Evolutionary conservation across 1,140 invertebrate genomes (phyloP), one percentile per base, ranked within the genome.

Genomic region (Drosophila bocki): DNA sequence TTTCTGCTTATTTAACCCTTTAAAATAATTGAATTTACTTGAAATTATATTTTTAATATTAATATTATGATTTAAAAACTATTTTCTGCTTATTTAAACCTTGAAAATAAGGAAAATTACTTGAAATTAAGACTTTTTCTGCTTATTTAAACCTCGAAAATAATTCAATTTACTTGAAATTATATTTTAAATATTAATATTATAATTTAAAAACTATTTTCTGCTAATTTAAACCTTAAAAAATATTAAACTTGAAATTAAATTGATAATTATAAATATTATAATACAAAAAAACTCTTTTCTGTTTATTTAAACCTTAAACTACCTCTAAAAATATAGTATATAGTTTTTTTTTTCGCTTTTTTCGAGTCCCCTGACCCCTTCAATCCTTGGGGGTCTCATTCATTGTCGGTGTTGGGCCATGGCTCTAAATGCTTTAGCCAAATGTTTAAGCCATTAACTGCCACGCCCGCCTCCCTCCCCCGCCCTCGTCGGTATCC

Each of bases 361-460:
- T 29, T 29, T 44, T 44, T 7, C 0, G 12, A 26, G 8, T 56
- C 6, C 50, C 17, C 12, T 19, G 12, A 1, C 50, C 4, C 29
- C 29, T 41, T 51, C 47, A 50, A 71, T 60, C 53, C 67, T 59
- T 51, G 12, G 68, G 54, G 54, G 53, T 71, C 37, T 32, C 32
- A 22, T 42, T 51, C 15, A 26, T 29, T 29, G 45, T 26, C 22
- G 13, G 29, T 32, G 68, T n/a, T n/a, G 32, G 63, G 63, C 32
- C 17, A 54, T 22, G 13, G 13, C 8, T 48, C 68, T 35, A 48
- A 71, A 42, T 58, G 69, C 44, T 29, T 48, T 35, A 13, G 26
- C n/a, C 64, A 58, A 70, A 72, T 71, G 68, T 41, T 48, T 50
- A 11, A 29, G 7, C 67, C 67, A 51, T 60, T 60, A 60, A 42